These are phyloP conservation scores for Monomorium pharaonis DNA, from an alignment of 1,140 invertebrate genomes.

Conservation along the genomic window DNA sequence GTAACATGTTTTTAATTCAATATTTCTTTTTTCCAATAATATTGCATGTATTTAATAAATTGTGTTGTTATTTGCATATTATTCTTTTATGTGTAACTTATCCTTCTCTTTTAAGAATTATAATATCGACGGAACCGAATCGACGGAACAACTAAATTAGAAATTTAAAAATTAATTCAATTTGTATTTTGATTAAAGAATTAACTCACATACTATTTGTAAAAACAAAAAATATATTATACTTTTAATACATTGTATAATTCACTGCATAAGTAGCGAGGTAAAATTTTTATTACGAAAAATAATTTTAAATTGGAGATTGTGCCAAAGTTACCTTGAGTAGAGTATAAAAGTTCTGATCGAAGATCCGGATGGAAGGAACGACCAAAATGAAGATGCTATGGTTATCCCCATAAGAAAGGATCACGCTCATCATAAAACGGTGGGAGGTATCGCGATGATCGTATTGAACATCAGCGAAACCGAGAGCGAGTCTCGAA, in stretches of 20 bases:
- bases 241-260: not conserved
- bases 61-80: not conserved
- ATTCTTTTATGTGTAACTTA: not conserved
- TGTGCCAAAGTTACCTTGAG: not conserved
- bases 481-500: not conserved
- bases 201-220: not conserved
- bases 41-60: not conserved
- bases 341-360: not conserved
- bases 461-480: not conserved
- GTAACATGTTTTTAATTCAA: not conserved
- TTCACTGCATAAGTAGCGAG: not conserved
- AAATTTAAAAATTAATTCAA: not conserved
- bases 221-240: not conserved
- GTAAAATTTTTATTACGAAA: not conserved
- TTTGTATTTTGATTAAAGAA: not conserved
- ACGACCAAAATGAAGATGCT: constrained; percentile 10
- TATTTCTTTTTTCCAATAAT: not conserved
- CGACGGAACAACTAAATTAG: too few species aligned
- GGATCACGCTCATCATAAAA: constrained; percentile 31
- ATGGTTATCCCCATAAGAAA: constrained; percentile 25
- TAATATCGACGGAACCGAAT: too few species aligned
- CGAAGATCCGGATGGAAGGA: not conserved
- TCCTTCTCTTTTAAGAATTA: not conserved
- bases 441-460: not conserved
- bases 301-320: not conserved